Percentiles rank a stretch among this genome's conserved stretches.
Conservation (phyloP, 2,888 invertebrate species). For the Luffia ferchaultella region DNA sequence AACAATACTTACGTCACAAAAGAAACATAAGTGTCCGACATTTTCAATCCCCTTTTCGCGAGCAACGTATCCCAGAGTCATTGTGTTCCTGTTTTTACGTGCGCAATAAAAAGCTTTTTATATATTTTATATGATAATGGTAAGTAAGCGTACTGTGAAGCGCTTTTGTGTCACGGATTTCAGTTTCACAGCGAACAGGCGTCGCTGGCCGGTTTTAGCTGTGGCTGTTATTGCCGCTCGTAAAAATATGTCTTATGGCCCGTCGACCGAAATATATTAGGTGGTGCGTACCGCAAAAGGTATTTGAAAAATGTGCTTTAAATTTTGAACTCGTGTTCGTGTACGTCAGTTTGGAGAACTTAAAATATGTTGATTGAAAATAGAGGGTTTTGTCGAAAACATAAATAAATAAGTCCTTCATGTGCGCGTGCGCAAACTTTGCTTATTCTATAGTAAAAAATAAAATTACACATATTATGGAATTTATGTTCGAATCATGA, state of each 20-base stretch:
- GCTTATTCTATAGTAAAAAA: no score
- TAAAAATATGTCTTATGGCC: background rate
- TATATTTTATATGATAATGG: background rate
- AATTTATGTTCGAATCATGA: no score
- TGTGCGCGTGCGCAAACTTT: no score
- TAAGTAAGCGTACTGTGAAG: background rate
- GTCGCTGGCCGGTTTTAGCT: background rate
- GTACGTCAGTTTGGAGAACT: no score
- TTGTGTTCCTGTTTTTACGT: background rate
- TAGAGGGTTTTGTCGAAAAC: no score
- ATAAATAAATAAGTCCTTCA: no score
- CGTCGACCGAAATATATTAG: background rate
- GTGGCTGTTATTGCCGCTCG: background rate
- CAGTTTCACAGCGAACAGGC: background rate
- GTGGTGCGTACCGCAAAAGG: no score
- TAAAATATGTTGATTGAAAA: no score
- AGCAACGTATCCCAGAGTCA: background rate
- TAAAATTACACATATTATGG: no score
- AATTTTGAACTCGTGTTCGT: no score
- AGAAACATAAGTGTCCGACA: background rate
- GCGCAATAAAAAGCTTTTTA: background rate
- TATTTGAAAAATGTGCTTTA: no score
- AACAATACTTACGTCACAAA: background rate
- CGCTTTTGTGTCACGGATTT: background rate
- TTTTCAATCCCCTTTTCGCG: background rate